Evolutionary conservation across 2,797 vertebrate species (phyloP), one percentile per base, ranked within the genome.

Genomic region (Manis javanica): DNA sequence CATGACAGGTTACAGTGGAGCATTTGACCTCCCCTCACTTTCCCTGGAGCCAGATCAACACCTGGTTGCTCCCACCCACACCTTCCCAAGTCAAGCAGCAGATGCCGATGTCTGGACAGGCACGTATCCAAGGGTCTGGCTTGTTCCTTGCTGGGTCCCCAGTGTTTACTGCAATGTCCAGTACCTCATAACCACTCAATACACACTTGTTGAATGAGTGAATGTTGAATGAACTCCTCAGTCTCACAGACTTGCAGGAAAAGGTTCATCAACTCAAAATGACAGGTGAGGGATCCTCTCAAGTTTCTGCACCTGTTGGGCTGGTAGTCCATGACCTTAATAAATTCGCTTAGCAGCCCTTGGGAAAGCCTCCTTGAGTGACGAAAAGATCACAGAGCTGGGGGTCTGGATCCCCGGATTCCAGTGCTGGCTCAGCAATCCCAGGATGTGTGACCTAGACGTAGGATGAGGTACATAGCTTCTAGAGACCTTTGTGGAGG

Each of bases 251-350:
- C 64, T 85, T 94, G 15, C 95, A 96, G 97, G 91, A 97, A 96
- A 95, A 90, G 29, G 72, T 77, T 96, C 61, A 89, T 96, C 84
- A 92, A 85, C 46, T 95, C 72, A 39, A 4, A 68, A 23, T 88
- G 95, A 92, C 87, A 92, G 84, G 72, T 96, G 42, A 96, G 95
- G 57, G 53, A 87, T 94, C 75, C 72, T 95, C 84, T 98, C 88
- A 86, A 2, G 2, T 95, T 93, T 95, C 88, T 95, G 68, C 82
- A 96, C 90, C 88, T 96, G 77, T 88, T 95, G 82, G 63, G 10
- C 29, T 49, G 21, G 57, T 63, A 88, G 84, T 93, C 37, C n/a
- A 61, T 34, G 63, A 82, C 51, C 78, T 92, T 96, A 86, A 89
- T 90, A 95, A 91, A 95, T 97, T 91, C 95, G 37, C 42, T 91